These are phyloP conservation scores for Ornithoptera priamus DNA, from an alignment of 2,888 invertebrate species.

Conservation along the genomic window DNA sequence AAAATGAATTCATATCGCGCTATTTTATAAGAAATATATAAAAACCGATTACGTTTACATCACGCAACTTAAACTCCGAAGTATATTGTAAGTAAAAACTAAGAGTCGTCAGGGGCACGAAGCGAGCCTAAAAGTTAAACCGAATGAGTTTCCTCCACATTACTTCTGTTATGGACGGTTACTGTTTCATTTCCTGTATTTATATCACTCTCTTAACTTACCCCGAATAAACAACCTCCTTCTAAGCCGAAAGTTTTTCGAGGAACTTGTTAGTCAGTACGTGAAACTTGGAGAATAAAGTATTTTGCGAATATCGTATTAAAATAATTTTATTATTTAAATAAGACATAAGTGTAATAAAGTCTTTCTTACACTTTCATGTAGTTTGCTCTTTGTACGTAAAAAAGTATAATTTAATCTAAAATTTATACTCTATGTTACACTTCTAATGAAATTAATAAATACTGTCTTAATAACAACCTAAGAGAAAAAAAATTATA, in stretches of 20 bases:
- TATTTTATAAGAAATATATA: not conserved
- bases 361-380: too few relatives aligned
- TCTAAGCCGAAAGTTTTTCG: not conserved
- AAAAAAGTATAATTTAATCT: too few relatives aligned
- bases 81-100: constrained; percentile 33
- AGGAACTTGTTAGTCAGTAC: not conserved
- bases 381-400: too few relatives aligned
- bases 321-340: not conserved
- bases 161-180: constrained; percentile 45
- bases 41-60: not conserved
- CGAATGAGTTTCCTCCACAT: constrained; percentile 57
- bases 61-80: not conserved
- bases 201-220: constrained; percentile 41
- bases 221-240: constrained; percentile 37
- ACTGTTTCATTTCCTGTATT: constrained; percentile 41
- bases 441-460: too few relatives aligned
- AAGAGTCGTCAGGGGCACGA: constrained; percentile 38
- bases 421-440: too few relatives aligned
- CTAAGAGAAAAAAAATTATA: too few relatives aligned
- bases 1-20: constrained; percentile 13
- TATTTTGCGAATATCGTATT: not conserved
- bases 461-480: too few relatives aligned
- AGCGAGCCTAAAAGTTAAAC: constrained; percentile 56
- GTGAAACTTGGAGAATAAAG: not conserved
- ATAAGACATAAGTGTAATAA: too few relatives aligned